A percentile compares a stretch with the other conserved stretches of the same genome.
phyloP scores from a whole-genome alignment of 2,888 invertebrate species.

The Margaritifera margaritifera region DNA sequence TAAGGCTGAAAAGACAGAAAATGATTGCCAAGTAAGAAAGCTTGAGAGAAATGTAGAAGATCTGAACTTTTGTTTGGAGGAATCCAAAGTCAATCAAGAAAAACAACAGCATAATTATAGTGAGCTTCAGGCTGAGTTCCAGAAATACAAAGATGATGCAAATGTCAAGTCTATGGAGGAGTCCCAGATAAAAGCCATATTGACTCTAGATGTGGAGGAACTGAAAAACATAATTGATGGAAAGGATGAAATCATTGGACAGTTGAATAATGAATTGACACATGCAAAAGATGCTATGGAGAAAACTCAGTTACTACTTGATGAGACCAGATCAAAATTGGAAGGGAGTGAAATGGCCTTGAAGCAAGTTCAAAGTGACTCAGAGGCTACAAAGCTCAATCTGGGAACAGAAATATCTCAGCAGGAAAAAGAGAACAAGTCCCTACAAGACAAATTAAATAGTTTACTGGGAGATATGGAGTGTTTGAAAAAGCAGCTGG shows the following conservation, averaged over 20 bases:
- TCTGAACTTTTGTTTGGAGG: slow-evolving; percentile 15
- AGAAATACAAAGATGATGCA: slow-evolving; percentile 29
- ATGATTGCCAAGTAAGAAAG: slow-evolving; percentile 4
- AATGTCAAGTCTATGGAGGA: slow-evolving; percentile 28
- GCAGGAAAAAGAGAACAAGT: slow-evolving; percentile 10
- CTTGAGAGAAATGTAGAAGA: slow-evolving; percentile 21
- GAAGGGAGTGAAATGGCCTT: no score
- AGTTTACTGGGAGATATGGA: no score
- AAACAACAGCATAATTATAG: slow-evolving; percentile 11
- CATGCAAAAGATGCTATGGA: neutral
- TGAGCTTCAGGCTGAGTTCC: slow-evolving; percentile 19
- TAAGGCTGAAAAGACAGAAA: slow-evolving; percentile 18
- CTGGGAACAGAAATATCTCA: slow-evolving; percentile 1
- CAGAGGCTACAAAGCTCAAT: slow-evolving; percentile 2
- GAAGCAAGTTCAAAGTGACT: neutral
- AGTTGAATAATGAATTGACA: slow-evolving; percentile 1
- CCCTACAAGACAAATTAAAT: slow-evolving; percentile 2
- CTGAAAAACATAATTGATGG: slow-evolving; percentile 12
- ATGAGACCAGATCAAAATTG: no score
- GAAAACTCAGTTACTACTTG: no score
- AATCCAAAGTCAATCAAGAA: slow-evolving; percentile 17
- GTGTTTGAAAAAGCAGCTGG: no score
- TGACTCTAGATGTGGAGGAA: slow-evolving; percentile 29
- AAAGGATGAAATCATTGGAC: slow-evolving; percentile 4
- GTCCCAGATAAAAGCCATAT: slow-evolving; percentile 24